Conservation (phyloP, 1,140 invertebrate species). For the Lucilia sericata region DNA sequence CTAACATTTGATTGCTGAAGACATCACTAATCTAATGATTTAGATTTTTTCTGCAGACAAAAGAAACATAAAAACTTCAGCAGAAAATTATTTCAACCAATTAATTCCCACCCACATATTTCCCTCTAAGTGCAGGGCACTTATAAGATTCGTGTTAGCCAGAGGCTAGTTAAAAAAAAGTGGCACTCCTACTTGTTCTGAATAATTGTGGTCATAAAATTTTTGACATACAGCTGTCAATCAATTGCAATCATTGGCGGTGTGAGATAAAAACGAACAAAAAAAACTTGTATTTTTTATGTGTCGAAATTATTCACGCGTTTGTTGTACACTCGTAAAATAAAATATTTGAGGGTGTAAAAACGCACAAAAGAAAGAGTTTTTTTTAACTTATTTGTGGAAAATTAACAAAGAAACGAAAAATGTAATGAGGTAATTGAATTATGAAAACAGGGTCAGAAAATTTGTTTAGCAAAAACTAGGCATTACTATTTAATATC, state of each 20-base stretch:
- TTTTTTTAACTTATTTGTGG: not conserved
- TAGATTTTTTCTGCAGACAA: no score
- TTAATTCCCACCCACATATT: not conserved
- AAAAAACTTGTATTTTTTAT: not conserved
- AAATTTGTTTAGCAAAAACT: no score
- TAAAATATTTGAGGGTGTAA: not conserved
- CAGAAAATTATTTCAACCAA: no score
- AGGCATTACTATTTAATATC: no score
- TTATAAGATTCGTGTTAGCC: not conserved
- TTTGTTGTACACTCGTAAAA: not conserved
- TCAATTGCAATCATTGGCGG: slow-evolving; percentile 5
- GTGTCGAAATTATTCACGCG: not conserved
- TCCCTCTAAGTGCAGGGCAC: not conserved
- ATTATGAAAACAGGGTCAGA: no score
- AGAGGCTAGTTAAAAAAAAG: not conserved
- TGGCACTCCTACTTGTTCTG: no score
- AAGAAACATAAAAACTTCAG: no score
- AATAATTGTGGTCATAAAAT: slow-evolving; percentile 10
- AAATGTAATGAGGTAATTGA: no score
- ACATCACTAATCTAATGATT: no score
- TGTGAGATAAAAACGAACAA: not conserved
- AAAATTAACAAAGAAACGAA: no score
- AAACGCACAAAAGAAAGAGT: not conserved
- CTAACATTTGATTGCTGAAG: not conserved
- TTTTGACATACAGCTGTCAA: slow-evolving; percentile 17